phyloP scores from a whole-genome alignment of 2,113 vertebrate species.

The Rhodinocichla rosea region DNA sequence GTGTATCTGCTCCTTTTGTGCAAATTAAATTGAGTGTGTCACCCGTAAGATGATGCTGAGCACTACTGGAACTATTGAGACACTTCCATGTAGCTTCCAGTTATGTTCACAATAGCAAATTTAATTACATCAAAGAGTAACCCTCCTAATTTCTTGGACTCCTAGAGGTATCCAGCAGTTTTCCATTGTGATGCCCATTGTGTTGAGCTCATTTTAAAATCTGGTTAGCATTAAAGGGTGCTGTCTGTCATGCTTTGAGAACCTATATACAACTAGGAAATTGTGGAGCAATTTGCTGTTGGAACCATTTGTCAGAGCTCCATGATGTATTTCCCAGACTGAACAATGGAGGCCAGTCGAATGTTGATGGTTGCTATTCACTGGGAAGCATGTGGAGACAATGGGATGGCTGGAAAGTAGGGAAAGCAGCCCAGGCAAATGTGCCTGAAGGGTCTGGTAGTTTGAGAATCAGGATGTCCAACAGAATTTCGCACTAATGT shows the following conservation, averaged over 20 bases:
- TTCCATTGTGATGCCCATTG: slow-evolving; percentile 36
- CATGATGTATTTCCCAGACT: slow-evolving; percentile 13
- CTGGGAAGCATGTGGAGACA: slow-evolving; percentile 15
- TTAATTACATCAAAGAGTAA: slow-evolving; percentile 2
- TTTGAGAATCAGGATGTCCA: not conserved
- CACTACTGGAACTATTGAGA: not conserved
- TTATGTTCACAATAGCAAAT: slow-evolving; percentile 42
- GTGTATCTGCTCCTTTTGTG: slow-evolving; percentile 1
- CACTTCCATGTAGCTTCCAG: slow-evolving; percentile 33
- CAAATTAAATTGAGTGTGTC: not conserved
- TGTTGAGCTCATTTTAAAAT: slow-evolving; percentile 8
- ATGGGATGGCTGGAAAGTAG: slow-evolving; percentile 6
- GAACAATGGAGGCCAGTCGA: slow-evolving; percentile 40
- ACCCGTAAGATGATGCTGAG: not conserved
- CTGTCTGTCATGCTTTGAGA: slow-evolving; percentile 13
- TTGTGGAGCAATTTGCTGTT: slow-evolving; percentile 7
- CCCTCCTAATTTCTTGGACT: slow-evolving; percentile 6
- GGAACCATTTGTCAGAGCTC: slow-evolving; percentile 27
- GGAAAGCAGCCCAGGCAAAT: slow-evolving; percentile 2
- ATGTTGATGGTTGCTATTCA: slow-evolving; percentile 29
- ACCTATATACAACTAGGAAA: slow-evolving; percentile 2
- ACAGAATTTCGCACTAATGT: not conserved
- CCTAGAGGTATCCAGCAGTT: slow-evolving; percentile 26
- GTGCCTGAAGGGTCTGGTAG: slow-evolving; percentile 13
- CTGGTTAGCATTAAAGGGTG: slow-evolving; percentile 40